These are phyloP conservation scores for Diceros bicornis DNA, from an alignment of 2,797 vertebrate genomes.

Conservation along the genomic window DNA sequence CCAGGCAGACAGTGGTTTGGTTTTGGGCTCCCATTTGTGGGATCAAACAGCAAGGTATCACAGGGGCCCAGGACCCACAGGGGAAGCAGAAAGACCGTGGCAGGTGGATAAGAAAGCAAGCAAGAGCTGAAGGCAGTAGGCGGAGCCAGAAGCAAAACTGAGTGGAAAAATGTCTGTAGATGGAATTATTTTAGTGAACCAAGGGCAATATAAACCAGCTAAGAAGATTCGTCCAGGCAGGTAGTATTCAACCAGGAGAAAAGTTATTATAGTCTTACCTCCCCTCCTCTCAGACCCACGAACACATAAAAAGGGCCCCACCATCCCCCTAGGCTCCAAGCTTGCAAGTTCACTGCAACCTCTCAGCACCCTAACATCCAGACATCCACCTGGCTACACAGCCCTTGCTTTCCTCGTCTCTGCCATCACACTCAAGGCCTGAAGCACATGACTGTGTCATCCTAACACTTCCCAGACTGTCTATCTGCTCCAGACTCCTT, in stretches of 20 bases:
- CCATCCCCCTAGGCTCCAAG: not conserved
- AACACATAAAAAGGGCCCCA: accelerated
- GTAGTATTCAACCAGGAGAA: accelerated
- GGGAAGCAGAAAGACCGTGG: accelerated
- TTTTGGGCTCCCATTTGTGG: no score
- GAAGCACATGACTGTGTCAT: accelerated
- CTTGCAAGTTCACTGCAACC: accelerated
- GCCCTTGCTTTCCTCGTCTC: accelerated
- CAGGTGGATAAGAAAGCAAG: not conserved
- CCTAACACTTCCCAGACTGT: not conserved
- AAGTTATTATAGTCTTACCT: no score
- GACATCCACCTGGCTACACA: not conserved
- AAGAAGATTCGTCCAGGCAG: accelerated
- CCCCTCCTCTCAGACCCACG: not conserved
- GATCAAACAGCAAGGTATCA: not conserved
- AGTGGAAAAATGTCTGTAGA: accelerated
- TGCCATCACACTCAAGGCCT: not conserved
- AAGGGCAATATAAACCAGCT: accelerated
- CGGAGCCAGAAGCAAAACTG: not conserved
- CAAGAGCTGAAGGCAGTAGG: not conserved
- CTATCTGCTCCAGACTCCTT: not conserved
- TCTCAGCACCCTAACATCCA: not conserved
- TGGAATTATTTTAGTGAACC: no score
- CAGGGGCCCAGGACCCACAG: accelerated
- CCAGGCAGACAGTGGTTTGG: accelerated